Evolutionary conservation across 2,888 invertebrate species (phyloP), one percentile per base, ranked within the genome.

Genomic region (Drosophila multiciliata): DNA sequence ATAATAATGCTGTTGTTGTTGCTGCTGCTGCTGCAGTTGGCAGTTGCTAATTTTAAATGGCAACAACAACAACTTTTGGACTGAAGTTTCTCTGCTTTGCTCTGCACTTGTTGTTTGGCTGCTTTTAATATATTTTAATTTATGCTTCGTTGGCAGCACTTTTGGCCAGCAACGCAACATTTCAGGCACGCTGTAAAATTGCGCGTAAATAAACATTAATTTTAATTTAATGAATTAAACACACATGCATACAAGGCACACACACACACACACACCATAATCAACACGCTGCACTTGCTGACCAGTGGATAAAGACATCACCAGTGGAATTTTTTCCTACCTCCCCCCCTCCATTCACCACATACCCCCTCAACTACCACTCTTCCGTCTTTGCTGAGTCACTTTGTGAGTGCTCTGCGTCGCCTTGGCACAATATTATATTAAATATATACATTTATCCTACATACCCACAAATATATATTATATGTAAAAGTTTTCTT

Each of bases 161-260:
- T 85, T 85, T 89, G 85, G 85, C 85, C 81, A 75, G 57, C 78
- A 80, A 78, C 75, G 77, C 75, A 66, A 62, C 83, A 82, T 79
- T 82, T 80, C 82, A 68, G 80, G 67, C 83, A 75, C 69, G 75
- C 75, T 82, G 82, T 73, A 89, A 89, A 87, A 85, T 85, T 71
- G 82, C 75, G 85, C 89, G 89, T 89, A 89, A 87, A 87, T 78
- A 76, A 85, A 77, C 88, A 85, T 86, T 87, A 86, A 87, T 86
- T 87, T 89, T 87, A 85, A 88, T 87, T 87, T 89, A 87, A 86
- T 86, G 88, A 86, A 86, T 86, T 82, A 85, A 86, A 85, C 73
- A 78, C 78, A 63, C 40, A 38, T 23, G 8, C 55, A 55, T 38
- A 55, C 23, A 36, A n/a, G n/a, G n/a, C n/a, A 26, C 20, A 5